phyloP scores from a whole-genome alignment of 2,888 invertebrate species.

The Plemyria rubiginata region DNA sequence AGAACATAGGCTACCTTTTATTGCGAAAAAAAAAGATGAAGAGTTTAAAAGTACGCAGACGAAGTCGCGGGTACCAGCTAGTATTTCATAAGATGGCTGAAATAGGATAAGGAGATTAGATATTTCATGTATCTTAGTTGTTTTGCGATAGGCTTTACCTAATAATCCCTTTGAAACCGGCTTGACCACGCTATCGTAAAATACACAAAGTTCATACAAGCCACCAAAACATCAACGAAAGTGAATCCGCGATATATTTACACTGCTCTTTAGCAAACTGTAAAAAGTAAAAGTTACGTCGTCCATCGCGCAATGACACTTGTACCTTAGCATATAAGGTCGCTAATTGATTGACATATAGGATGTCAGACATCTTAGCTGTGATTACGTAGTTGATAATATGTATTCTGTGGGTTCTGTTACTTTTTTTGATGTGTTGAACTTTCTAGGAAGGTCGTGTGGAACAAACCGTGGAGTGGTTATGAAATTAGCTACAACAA shows the following conservation, averaged over 20 bases:
- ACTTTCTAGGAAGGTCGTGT: conserved; percentile 78
- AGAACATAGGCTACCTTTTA: too few relatives aligned
- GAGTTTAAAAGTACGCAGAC: too few relatives aligned
- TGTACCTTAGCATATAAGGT: conserved; percentile 34
- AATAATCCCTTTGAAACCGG: too few relatives aligned
- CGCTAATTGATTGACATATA: conserved; percentile 41
- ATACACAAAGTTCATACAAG: not conserved
- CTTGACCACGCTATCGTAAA: too few relatives aligned
- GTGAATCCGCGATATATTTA: conserved; percentile 58
- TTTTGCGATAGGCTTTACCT: too few relatives aligned
- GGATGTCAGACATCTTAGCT: conserved; percentile 39
- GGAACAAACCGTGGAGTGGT: conserved; percentile 43
- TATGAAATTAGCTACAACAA: conserved; percentile 14
- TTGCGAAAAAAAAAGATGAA: too few relatives aligned
- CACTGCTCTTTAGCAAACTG: conserved; percentile 48
- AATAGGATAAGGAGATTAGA: too few relatives aligned
- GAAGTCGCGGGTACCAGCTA: too few relatives aligned
- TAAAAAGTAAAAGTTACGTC: conserved; percentile 62
- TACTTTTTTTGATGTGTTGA: conserved; percentile 48
- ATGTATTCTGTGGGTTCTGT: not conserved
- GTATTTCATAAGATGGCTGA: too few relatives aligned
- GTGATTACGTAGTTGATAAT: conserved; percentile 50
- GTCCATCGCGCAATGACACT: conserved; percentile 36
- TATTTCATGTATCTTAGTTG: too few relatives aligned
- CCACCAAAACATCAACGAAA: conserved; percentile 53